These are phyloP conservation scores for Autographa pulchrina DNA, from an alignment of 2,888 invertebrate genomes.

Conservation along the genomic window DNA sequence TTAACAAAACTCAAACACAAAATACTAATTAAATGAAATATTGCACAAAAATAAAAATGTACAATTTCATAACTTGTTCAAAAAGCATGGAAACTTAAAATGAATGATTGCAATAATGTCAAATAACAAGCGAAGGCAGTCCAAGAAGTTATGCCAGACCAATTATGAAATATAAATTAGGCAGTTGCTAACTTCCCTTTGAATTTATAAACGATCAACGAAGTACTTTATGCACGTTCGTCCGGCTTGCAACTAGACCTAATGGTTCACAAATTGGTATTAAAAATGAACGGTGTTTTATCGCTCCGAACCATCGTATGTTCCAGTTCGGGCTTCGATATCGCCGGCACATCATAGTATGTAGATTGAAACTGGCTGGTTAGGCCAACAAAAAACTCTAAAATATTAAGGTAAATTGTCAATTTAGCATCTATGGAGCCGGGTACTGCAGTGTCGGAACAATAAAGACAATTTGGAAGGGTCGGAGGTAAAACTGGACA, in stretches of 20 bases:
- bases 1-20: too few relatives aligned
- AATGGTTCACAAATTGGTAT: conserved; percentile 48
- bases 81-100: not conserved
- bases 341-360: conserved; percentile 42
- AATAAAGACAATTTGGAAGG: conserved; percentile 48
- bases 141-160: not conserved
- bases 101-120: not conserved
- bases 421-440: conserved; percentile 41
- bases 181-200: conserved; percentile 10
- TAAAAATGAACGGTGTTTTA: conserved; percentile 49
- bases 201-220: conserved; percentile 26
- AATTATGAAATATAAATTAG: conserved; percentile 12
- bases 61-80: not conserved
- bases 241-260: conserved; percentile 29
- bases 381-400: conserved; percentile 36
- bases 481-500: conserved; percentile 34
- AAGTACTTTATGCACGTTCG: conserved; percentile 17
- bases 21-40: not conserved
- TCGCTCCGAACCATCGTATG: conserved; percentile 16
- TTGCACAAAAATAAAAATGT: not conserved
- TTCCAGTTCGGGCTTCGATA: conserved; percentile 47
- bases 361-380: conserved; percentile 54
- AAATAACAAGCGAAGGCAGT: not conserved
- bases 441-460: conserved; percentile 30
- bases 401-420: conserved; percentile 53